These are phyloP conservation scores for Sesia bembeciformis DNA, from an alignment of 2,888 invertebrate species.

Conservation along the genomic window DNA sequence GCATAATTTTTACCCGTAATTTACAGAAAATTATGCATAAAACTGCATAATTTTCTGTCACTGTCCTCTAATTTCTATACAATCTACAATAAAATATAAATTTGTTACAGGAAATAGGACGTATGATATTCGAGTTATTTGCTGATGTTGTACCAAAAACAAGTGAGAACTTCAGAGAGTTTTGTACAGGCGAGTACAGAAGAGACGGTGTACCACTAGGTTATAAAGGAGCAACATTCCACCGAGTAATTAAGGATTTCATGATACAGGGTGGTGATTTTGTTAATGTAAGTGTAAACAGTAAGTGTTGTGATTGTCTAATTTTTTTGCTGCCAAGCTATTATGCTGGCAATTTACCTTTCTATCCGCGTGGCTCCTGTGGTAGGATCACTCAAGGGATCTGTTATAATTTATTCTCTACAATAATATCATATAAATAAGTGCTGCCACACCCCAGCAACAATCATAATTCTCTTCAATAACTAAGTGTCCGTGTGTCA, in stretches of 20 bases:
- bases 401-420: no score
- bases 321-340: no score
- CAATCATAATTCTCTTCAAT: no score
- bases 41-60: neutral
- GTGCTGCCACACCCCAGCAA: no score
- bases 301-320: no score
- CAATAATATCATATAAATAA: no score
- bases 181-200: conserved; percentile 98
- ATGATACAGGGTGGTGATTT: conserved; percentile 99
- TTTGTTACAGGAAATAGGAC: conserved; percentile 88
- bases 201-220: conserved; percentile 97
- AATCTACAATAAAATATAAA: neutral
- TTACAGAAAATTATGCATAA: no score
- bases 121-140: conserved; percentile 98
- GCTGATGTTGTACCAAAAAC: conserved; percentile 97
- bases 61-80: neutral
- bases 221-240: conserved; percentile 97
- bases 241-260: conserved; percentile 99
- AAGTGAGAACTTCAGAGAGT: conserved; percentile 97
- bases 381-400: no score
- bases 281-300: conserved; percentile 85
- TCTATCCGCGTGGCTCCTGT: no score
- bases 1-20: neutral
- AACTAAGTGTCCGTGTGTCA: no score
- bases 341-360: no score